Evolutionary conservation across 2,888 invertebrate species (phyloP), one percentile per base, ranked within the genome.

Genomic region (Seira ritae): DNA sequence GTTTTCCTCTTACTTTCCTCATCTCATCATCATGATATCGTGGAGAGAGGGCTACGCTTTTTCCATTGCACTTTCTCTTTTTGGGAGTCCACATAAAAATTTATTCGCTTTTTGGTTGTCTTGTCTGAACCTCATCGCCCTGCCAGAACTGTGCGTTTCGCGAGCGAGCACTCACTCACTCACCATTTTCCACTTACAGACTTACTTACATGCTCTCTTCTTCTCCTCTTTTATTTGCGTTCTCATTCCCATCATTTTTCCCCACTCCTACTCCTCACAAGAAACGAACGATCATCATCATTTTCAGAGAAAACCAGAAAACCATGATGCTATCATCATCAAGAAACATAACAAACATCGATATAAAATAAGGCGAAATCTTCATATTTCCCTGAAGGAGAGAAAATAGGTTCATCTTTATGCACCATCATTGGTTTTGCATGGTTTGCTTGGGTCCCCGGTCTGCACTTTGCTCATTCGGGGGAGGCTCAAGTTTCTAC

Each of bases 221-320:
- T 55, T 55, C 31, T 31, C 55, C 12, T 15, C 55, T 55, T 55
- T 55, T 55, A 55, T 55, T 55, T 55, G 55, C 55, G 15, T 55
- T 55, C 55, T 55, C 55, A 17, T 55, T 55, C 15, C 12, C 55
- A 55, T 55, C 55, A 55, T 3, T 55, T 55, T 55, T 55, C 55
- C 55, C 55, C 3, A 31, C 31, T 31, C 2, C 31, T 31, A 31
- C 31, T 31, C 2, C 31, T 8, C 31, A 8, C 8, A 31, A 1
- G 12, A 55, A 17, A 55, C 3, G 15, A 55, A 55, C 55, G 55
- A 55, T 55, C 55, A 55, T 55, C 31, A 2, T 31, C 55, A 55
- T 55, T 55, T 55, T 1, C 55, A 55, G 55, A 3, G 17, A 17
- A 3, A 55, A 55, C 3, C 15, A 55, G 42, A 12, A 55, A 55